phyloP scores from a whole-genome alignment of 2,888 invertebrate species.

The Didymodactylos carnosus region DNA sequence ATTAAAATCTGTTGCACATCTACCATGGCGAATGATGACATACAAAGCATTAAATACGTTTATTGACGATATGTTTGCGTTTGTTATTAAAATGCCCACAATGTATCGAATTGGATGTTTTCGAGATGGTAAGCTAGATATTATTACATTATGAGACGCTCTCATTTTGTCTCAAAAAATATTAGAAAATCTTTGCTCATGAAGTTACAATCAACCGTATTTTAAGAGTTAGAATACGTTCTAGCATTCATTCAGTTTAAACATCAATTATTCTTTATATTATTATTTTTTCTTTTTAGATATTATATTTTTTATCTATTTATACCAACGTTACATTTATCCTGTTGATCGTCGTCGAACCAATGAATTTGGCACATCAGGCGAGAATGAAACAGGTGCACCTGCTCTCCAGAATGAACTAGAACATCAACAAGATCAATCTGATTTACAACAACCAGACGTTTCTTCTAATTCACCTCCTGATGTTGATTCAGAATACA shows the following conservation, averaged over 20 bases:
- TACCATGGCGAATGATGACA: constrained; percentile 98
- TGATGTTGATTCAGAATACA: no score
- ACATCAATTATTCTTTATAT: no score
- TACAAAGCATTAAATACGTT: constrained; percentile 98
- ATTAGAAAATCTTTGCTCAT: no score
- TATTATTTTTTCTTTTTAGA: no score
- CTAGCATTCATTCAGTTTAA: no score
- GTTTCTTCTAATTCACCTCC: no score
- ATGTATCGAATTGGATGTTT: neutral
- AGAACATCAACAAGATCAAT: no score
- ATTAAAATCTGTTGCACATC: constrained; percentile 88
- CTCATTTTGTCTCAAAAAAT: no score
- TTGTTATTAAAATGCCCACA: constrained; percentile 34
- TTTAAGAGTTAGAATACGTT: no score
- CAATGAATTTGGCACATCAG: constrained; percentile 79
- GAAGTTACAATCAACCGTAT: no score
- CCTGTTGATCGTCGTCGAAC: constrained; percentile 78
- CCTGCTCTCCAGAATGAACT: no score
- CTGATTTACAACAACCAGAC: no score
- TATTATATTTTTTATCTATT: constrained; percentile 91
- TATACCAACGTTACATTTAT: constrained; percentile 97
- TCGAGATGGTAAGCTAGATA: neutral
- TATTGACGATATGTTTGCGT: constrained; percentile 98
- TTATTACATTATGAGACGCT: neutral
- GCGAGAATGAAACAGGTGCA: neutral